A percentile compares a stretch with the other conserved stretches of the same genome.
Evolutionary conservation across 2,888 invertebrate species (phyloP).

Genomic region (Orthosia gracilis): DNA sequence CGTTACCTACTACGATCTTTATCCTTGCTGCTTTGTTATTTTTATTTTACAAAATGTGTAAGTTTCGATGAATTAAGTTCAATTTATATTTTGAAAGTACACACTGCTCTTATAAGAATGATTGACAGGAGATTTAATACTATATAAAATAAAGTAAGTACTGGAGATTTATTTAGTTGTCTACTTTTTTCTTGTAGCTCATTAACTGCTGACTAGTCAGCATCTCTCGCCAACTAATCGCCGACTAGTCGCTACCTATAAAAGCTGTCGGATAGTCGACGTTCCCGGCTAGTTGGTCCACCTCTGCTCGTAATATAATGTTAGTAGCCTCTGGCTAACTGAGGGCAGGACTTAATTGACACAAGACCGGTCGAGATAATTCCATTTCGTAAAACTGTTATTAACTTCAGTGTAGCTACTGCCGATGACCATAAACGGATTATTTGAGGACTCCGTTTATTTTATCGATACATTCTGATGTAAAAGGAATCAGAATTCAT

Average conservation of each 20-base stretch:
- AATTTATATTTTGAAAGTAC: background rate
- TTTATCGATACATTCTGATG: conserved; percentile 6
- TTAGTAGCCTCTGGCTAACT: conserved; percentile 53
- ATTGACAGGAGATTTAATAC: too few relatives aligned
- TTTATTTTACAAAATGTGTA: too few relatives aligned
- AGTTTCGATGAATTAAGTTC: too few relatives aligned
- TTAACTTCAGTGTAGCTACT: conserved; percentile 64
- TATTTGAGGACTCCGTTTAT: conserved; percentile 17
- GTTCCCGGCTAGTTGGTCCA: background rate
- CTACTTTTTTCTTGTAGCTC: background rate
- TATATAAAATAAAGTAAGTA: too few relatives aligned
- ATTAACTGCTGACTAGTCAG: background rate
- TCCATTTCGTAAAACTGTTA: conserved; percentile 72
- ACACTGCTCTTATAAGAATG: background rate
- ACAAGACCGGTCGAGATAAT: conserved; percentile 67
- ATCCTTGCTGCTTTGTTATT: too few relatives aligned
- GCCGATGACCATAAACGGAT: conserved; percentile 26
- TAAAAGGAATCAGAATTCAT: background rate
- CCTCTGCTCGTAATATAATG: conserved; percentile 35
- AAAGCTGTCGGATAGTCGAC: too few relatives aligned
- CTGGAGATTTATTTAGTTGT: too few relatives aligned
- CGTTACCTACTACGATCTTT: too few relatives aligned
- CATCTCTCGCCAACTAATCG: too few relatives aligned
- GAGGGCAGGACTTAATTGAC: conserved; percentile 73
- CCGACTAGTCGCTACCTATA: too few relatives aligned